Conservation (phyloP, 1,140 invertebrate genomes). For the Cydia pomonella region DNA sequence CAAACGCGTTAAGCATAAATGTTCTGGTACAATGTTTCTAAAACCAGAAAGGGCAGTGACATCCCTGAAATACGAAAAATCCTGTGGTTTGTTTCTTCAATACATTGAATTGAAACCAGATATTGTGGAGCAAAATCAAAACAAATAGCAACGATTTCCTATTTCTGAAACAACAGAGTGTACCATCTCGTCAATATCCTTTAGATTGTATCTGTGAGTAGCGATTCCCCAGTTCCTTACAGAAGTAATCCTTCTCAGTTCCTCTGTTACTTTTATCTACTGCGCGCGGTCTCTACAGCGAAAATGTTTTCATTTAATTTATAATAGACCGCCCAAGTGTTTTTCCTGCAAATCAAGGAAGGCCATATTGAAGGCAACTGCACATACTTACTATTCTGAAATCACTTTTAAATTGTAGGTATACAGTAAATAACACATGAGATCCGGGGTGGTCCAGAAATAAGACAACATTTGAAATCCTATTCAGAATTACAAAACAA, state of each 20-base stretch:
- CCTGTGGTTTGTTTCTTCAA: too few species aligned
- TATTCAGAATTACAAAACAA: too few species aligned
- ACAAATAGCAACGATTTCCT: background rate
- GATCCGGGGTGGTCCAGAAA: too few species aligned
- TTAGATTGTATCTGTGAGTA: background rate
- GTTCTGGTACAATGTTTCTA: too few species aligned
- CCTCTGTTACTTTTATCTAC: constrained; percentile 4
- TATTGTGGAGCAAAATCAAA: background rate
- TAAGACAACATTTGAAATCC: too few species aligned
- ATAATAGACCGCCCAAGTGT: constrained; percentile 4
- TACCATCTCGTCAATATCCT: constrained; percentile 6
- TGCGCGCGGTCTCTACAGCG: constrained; percentile 1
- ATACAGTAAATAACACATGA: background rate
- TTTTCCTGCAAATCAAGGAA: constrained; percentile 20
- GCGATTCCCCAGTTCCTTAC: background rate
- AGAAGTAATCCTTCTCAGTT: background rate
- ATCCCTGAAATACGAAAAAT: too few species aligned
- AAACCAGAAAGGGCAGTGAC: too few species aligned
- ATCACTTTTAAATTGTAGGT: background rate
- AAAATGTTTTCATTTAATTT: constrained; percentile 32
- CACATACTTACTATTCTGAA: background rate
- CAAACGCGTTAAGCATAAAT: too few species aligned
- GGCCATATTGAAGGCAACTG: background rate
- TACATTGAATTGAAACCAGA: background rate
- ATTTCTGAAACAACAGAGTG: background rate